These are phyloP conservation scores for Mixornis gularis DNA, from an alignment of 2,113 vertebrate genomes.

Conservation along the genomic window DNA sequence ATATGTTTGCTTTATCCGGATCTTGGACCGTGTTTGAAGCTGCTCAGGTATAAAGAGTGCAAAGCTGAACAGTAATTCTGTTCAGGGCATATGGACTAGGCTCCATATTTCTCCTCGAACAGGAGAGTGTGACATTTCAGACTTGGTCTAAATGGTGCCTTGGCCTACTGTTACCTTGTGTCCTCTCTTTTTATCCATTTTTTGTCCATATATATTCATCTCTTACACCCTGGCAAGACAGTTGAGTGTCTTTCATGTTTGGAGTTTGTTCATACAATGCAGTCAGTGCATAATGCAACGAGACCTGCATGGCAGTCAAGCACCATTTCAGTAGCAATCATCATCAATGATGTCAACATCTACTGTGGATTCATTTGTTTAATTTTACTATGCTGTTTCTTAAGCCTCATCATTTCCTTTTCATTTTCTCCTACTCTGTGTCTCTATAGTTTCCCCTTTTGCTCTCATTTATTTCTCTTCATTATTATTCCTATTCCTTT, in stretches of 20 bases:
- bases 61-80: neutral
- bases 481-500: neutral
- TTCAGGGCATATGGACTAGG: neutral
- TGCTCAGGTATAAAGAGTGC: neutral
- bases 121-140: neutral
- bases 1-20: neutral
- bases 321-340: neutral
- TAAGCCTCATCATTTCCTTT: rapidly evolving
- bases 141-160: neutral
- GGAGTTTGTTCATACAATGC: neutral
- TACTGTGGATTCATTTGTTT: neutral
- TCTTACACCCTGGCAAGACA: neutral
- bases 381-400: neutral
- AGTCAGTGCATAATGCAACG: rapidly evolving
- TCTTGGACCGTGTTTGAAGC: neutral
- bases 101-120: neutral
- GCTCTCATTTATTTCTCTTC: slow-evolving; percentile 2
- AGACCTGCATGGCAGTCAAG: neutral
- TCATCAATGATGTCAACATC: neutral
- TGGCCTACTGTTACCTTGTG: neutral
- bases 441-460: neutral
- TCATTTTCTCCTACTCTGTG: neutral
- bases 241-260: neutral
- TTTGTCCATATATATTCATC: neutral
- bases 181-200: neutral